These are phyloP conservation scores for Dendroctonus ponderosae DNA, from an alignment of 1,140 invertebrate genomes.

Conservation along the genomic window DNA sequence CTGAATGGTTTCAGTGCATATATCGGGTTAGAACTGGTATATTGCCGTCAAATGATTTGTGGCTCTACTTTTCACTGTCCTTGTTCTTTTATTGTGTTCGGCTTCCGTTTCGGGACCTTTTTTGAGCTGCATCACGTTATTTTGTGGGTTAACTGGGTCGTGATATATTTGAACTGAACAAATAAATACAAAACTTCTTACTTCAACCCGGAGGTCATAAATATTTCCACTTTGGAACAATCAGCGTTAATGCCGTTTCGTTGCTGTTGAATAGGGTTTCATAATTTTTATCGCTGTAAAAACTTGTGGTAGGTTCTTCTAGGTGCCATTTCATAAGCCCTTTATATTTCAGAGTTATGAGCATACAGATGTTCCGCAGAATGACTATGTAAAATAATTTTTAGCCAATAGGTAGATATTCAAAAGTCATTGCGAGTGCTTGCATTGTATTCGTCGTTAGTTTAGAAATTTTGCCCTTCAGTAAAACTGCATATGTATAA, in stretches of 20 bases:
- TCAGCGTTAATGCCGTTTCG: slow-evolving; percentile 17
- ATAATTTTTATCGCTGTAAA: too few relatives aligned
- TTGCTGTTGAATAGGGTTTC: too few relatives aligned
- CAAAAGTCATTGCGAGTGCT: too few relatives aligned
- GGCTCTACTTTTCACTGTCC: slow-evolving; percentile 42
- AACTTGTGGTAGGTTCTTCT: too few relatives aligned
- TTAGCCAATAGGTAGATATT: too few relatives aligned
- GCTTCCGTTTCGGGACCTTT: slow-evolving; percentile 20
- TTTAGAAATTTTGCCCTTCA: too few relatives aligned
- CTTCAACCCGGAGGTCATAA: slow-evolving; percentile 29
- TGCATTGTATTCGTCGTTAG: too few relatives aligned
- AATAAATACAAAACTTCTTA: slow-evolving; percentile 38
- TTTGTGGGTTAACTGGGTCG: slow-evolving; percentile 38
- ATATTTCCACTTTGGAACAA: slow-evolving; percentile 25
- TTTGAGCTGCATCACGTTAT: slow-evolving; percentile 36
- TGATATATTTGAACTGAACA: slow-evolving; percentile 18
- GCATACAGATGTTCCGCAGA: too few relatives aligned
- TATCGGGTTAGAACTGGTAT: slow-evolving; percentile 42
- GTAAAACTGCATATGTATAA: too few relatives aligned
- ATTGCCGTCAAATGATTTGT: slow-evolving; percentile 44
- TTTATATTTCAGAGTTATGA: too few relatives aligned
- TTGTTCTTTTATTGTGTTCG: slow-evolving; percentile 38
- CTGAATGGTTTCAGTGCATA: slow-evolving; percentile 40
- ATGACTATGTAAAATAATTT: too few relatives aligned
- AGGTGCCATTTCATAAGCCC: too few relatives aligned